Conservation (phyloP, 2,888 invertebrate genomes). For the Netelia inedita region DNA sequence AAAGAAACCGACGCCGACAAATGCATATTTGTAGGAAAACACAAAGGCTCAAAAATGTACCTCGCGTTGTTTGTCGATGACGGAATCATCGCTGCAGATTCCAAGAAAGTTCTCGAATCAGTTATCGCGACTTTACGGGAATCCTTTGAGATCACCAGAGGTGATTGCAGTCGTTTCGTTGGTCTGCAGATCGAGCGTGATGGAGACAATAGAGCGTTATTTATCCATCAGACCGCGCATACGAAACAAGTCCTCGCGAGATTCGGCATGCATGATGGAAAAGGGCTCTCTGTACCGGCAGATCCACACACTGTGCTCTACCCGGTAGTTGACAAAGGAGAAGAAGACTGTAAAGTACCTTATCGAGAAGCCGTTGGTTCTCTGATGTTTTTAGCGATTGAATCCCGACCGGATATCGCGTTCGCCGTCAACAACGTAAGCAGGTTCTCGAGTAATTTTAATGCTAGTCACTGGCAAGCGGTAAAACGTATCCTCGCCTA, state of each 20-base stretch:
- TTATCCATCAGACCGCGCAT: slow-evolving; percentile 7
- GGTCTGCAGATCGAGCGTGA: slow-evolving; percentile 44
- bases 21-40: slow-evolving; percentile 69
- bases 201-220: not conserved
- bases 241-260: not conserved
- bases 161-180: slow-evolving; percentile 21
- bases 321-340: not conserved
- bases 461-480: not conserved
- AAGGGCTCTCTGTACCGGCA: not conserved
- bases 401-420: slow-evolving; percentile 10
- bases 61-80: slow-evolving; percentile 69
- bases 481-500: slow-evolving; percentile 5
- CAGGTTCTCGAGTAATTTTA: not conserved
- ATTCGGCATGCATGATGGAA: not conserved
- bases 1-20: slow-evolving; percentile 69
- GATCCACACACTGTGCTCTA: not conserved
- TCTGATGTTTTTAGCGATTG: not conserved
- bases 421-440: not conserved
- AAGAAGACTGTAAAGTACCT: not conserved
- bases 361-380: slow-evolving; percentile 18
- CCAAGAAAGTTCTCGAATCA: not conserved
- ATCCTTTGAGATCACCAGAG: slow-evolving; percentile 25
- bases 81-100: slow-evolving; percentile 15
- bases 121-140: not conserved
- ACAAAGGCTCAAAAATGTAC: slow-evolving; percentile 30